phyloP scores from a whole-genome alignment of 2,888 invertebrate species.

The Amitus sp. region DNA sequence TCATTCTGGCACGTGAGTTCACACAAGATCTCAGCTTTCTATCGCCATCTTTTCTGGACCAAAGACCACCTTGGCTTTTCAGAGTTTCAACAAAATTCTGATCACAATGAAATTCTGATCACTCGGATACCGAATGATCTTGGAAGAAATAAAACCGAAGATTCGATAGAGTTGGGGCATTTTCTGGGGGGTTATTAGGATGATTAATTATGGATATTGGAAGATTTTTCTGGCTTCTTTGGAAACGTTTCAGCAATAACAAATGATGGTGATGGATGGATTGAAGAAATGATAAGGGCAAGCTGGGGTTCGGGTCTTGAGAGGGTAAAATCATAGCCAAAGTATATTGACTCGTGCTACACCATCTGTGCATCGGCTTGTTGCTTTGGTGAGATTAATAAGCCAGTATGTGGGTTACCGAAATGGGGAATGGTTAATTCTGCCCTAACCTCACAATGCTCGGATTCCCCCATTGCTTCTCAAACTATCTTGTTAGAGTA shows the following conservation, averaged over 20 bases:
- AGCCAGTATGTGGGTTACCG: slow-evolving; percentile 53
- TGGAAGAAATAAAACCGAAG: too few species aligned
- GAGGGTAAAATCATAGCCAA: slow-evolving; percentile 46
- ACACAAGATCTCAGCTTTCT: slow-evolving; percentile 19
- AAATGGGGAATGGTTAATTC: slow-evolving; percentile 58
- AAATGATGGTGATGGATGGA: slow-evolving; percentile 21
- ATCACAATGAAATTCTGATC: too few species aligned
- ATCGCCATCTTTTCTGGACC: slow-evolving; percentile 44
- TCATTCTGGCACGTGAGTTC: slow-evolving; percentile 5
- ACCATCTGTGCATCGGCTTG: slow-evolving; percentile 55
- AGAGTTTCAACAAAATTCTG: too few species aligned
- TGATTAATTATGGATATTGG: too few species aligned
- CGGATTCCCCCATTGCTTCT: not conserved
- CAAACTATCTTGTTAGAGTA: not conserved
- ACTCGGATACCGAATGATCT: too few species aligned
- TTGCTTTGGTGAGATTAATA: slow-evolving; percentile 61
- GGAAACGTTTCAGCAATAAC: slow-evolving; percentile 10
- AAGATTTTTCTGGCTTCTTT: not conserved
- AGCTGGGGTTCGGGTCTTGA: slow-evolving; percentile 8
- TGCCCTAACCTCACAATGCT: slow-evolving; percentile 25
- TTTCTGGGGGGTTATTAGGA: too few species aligned
- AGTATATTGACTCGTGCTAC: slow-evolving; percentile 61
- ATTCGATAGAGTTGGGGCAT: too few species aligned
- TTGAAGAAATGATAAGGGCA: slow-evolving; percentile 13
- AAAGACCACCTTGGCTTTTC: slow-evolving; percentile 52